Evolutionary conservation across 2,113 vertebrate species (phyloP), one percentile per base, ranked within the genome.

Genomic region (Calcarius ornatus): DNA sequence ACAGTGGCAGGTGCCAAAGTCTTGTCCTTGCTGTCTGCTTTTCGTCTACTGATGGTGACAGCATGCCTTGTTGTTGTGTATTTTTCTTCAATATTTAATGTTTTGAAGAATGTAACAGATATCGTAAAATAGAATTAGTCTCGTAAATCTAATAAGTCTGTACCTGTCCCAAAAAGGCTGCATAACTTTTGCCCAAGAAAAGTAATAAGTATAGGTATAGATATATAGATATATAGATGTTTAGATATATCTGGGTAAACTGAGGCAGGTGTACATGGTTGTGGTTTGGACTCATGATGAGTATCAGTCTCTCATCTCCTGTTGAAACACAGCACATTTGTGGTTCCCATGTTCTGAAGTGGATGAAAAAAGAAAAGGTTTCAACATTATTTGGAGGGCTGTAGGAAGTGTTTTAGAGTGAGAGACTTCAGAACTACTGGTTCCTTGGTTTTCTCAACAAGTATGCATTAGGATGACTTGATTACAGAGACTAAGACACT

Each of bases 221-320:
- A 47, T 33, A 33, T 31, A 37, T 18, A 35, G 15, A 13, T 27
- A 33, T 4, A 25, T 8, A 11, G 6, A 48, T 40, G n/a, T 27
- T 30, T n/a, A 50, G 28, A 35, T 56, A 42, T 7, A 20, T 15
- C 18, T 61, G 12, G 15, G 28, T 68, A 77, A 54, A 4, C 40
- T 73, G 50, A 42, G 18, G 38, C 10, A 90, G 20, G 14, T 65
- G 25, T 47, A 43, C 13, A 12, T 64, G 33, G 48, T 54, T 88
- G 78, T 7, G 1, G 20, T 51, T 85, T 83, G 31, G 31, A 57
- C 53, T 90, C 0, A 0, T 66, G 42, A 23, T 14, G 14, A 23
- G 3, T 77, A 69, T 27, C 43, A 50, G 33, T 69, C 25, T 68
- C 31, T 84, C 35, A 37, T 70, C 75, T 70, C 18, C 61, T 90